Percentiles rank a stretch among this genome's conserved stretches.
These are phyloP conservation scores for Hyphantria cunea DNA, from an alignment of 1,140 invertebrate genomes.

Conservation along the genomic window DNA sequence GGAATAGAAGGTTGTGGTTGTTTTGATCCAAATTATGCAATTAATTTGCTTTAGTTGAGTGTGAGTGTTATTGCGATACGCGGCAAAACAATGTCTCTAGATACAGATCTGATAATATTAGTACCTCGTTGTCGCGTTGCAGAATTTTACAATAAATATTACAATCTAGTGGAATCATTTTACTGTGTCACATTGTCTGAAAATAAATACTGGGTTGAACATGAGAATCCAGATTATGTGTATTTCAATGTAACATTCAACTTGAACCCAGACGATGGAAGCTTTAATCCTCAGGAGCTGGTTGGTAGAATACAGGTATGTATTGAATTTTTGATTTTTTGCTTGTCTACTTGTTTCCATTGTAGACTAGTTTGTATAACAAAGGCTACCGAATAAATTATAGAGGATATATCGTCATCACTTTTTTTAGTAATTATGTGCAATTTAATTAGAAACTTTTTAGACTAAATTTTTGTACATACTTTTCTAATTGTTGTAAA, in stretches of 20 bases:
- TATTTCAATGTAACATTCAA: conserved; percentile 69
- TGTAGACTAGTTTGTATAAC: conserved; percentile 13
- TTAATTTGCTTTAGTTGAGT: conserved; percentile 54
- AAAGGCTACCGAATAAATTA: conserved; percentile 27
- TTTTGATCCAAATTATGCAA: conserved; percentile 72
- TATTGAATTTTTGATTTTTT: neutral
- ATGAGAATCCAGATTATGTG: conserved; percentile 64
- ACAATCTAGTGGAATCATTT: conserved; percentile 77
- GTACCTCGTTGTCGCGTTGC: conserved; percentile 69
- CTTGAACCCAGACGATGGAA: conserved; percentile 63
- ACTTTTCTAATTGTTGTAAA: no score
- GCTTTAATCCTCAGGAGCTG: conserved; percentile 62
- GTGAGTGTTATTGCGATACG: conserved; percentile 49
- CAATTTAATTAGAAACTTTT: no score
- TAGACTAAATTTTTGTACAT: no score
- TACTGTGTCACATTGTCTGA: conserved; percentile 75
- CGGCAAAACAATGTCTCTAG: conserved; percentile 68
- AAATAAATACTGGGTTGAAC: conserved; percentile 54
- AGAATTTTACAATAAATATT: conserved; percentile 73
- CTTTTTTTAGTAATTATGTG: conserved; percentile 13
- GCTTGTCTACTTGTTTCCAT: no score
- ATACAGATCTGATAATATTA: conserved; percentile 66
- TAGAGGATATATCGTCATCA: conserved; percentile 21
- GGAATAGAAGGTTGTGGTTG: conserved; percentile 32
- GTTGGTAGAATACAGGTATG: conserved; percentile 70